Evolutionary conservation across 2,888 invertebrate genomes (phyloP).

Genomic region (Thymelicus lineola): DNA sequence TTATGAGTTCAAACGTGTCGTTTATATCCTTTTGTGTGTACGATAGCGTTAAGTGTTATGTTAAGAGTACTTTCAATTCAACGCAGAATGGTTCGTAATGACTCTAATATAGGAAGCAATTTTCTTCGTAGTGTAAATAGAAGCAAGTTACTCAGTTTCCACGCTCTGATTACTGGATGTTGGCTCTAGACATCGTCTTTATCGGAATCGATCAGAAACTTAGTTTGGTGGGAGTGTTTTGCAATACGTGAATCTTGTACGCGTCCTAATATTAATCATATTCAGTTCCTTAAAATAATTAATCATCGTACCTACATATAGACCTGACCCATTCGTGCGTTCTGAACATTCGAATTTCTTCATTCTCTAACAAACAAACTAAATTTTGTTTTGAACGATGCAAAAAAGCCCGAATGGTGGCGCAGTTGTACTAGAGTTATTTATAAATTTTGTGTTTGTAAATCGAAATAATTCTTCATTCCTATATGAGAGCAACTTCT

Average conservation of each 20-base stretch:
- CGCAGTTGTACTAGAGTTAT: no score
- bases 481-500: no score
- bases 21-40: conserved; percentile 57
- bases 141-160: conserved; percentile 80
- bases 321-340: no score
- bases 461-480: no score
- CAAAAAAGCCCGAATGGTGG: no score
- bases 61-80: conserved; percentile 36
- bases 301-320: no score
- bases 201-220: conserved; percentile 76
- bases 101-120: conserved; percentile 53
- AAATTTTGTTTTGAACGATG: no score
- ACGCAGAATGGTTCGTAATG: conserved; percentile 27
- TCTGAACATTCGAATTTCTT: no score
- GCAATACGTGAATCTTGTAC: conserved; percentile 20
- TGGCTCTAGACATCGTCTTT: conserved; percentile 83
- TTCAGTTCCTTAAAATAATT: background rate
- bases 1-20: conserved; percentile 47
- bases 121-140: conserved; percentile 57
- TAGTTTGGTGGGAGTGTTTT: conserved; percentile 41
- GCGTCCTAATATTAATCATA: conserved; percentile 1
- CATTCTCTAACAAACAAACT: no score
- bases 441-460: no score
- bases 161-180: conserved; percentile 85
- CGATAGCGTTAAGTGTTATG: conserved; percentile 52